Conservation (phyloP, 2,113 vertebrate species). For the Nerophis lumbriciformis region DNA sequence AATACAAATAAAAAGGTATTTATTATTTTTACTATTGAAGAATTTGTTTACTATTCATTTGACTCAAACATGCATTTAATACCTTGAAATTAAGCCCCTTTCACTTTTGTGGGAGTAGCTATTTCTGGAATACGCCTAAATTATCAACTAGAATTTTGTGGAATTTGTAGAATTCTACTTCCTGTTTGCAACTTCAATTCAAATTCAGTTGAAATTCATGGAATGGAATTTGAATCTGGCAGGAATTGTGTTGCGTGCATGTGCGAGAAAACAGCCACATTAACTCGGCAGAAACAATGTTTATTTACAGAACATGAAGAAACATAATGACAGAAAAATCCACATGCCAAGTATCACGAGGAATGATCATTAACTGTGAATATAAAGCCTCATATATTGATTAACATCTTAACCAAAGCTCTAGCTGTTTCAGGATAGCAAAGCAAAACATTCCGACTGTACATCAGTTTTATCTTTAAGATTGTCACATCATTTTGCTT, state of each 20-base stretch:
- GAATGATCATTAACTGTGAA: neutral
- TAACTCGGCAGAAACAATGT: neutral
- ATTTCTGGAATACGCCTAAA: no score
- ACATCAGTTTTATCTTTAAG: neutral
- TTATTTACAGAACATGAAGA: conserved; percentile 10
- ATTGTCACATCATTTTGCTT: conserved; percentile 13
- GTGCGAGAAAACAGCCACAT: neutral
- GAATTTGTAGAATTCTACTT: no score
- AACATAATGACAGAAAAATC: neutral
- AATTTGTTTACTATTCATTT: no score
- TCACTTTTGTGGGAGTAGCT: no score
- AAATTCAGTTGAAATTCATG: no score
- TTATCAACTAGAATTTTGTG: no score
- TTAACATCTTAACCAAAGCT: neutral
- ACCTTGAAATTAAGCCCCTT: no score
- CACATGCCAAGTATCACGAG: neutral
- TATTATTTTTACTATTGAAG: no score
- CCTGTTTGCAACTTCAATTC: no score
- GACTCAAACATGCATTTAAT: no score
- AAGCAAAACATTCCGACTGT: neutral
- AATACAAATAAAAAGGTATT: no score
- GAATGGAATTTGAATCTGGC: no score
- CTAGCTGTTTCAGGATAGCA: neutral
- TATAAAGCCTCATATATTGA: neutral
- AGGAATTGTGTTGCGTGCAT: neutral